Evolutionary conservation across 2,797 vertebrate species (phyloP).

Genomic region (Falco naumanni): DNA sequence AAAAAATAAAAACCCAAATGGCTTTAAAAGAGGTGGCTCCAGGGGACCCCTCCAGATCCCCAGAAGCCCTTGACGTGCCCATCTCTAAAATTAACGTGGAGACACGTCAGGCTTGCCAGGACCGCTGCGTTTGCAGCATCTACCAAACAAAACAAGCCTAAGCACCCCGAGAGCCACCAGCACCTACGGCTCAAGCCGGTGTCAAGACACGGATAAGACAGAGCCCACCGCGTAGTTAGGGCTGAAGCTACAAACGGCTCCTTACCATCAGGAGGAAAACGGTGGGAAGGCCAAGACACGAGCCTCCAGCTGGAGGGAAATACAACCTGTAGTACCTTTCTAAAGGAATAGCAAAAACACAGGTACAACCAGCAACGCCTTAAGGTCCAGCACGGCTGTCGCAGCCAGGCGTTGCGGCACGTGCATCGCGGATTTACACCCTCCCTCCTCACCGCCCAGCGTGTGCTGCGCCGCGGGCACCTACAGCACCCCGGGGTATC

Average conservation of each 20-base stretch:
- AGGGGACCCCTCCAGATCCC: neutral
- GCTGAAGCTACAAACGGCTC: neutral
- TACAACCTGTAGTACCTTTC: accelerated
- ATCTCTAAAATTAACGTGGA: neutral
- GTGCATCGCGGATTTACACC: neutral
- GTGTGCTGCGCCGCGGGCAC: neutral
- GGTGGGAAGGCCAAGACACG: neutral
- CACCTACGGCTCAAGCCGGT: accelerated
- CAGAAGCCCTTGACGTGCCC: accelerated
- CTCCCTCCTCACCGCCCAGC: neutral
- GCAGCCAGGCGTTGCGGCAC: neutral
- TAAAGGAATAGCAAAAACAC: neutral
- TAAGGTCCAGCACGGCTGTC: accelerated
- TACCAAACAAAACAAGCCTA: neutral
- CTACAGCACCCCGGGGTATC: neutral
- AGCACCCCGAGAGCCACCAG: neutral
- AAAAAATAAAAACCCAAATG: neutral
- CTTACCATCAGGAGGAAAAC: neutral
- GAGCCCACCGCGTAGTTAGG: accelerated
- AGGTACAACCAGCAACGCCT: accelerated
- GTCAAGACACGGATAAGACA: accelerated
- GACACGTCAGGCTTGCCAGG: neutral
- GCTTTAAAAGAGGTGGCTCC: neutral
- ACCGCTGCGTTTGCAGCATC: neutral
- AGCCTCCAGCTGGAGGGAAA: neutral